Evolutionary conservation across 2,888 invertebrate species (phyloP).

Genomic region (Scaptomyza caliginosa): DNA sequence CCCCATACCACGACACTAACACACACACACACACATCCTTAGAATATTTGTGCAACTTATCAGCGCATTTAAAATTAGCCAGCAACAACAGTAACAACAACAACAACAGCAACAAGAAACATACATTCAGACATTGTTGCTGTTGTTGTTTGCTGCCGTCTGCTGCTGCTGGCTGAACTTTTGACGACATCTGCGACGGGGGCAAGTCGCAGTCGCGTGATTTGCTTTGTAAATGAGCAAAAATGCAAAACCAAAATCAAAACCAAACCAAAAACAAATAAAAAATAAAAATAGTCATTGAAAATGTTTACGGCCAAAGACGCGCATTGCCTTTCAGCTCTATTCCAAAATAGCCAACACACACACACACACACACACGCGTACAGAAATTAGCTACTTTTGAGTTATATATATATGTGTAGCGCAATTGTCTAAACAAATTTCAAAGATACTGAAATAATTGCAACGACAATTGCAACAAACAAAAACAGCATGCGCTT

Average conservation of each 20-base stretch:
- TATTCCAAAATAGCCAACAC: slow-evolving; percentile 64
- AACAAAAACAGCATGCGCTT: slow-evolving; percentile 1
- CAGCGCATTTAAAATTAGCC: slow-evolving; percentile 78
- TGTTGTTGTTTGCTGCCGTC: slow-evolving; percentile 21
- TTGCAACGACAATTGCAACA: slow-evolving; percentile 37
- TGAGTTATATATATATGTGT: slow-evolving; percentile 16
- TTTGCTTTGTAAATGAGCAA: slow-evolving; percentile 77
- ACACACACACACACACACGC: slow-evolving; percentile 9
- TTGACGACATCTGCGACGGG: slow-evolving; percentile 73
- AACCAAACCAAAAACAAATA: slow-evolving; percentile 30
- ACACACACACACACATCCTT: slow-evolving; percentile 67
- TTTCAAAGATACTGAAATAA: slow-evolving; percentile 40
- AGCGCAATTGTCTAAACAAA: slow-evolving; percentile 59
- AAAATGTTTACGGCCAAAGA: slow-evolving; percentile 70
- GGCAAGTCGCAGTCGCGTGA: slow-evolving; percentile 70
- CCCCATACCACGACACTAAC: not conserved
- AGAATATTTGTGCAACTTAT: slow-evolving; percentile 77
- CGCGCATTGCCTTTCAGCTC: slow-evolving; percentile 32
- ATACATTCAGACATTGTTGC: slow-evolving; percentile 36
- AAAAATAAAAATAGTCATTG: slow-evolving; percentile 76
- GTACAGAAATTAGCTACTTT: slow-evolving; percentile 47
- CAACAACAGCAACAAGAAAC: slow-evolving; percentile 18
- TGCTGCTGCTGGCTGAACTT: slow-evolving; percentile 50
- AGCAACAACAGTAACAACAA: slow-evolving; percentile 36
- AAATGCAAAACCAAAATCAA: slow-evolving; percentile 59